Evolutionary conservation across 2,888 invertebrate genomes (phyloP), one percentile per base, ranked within the genome.

Genomic region (Hydropsyche betteni): DNA sequence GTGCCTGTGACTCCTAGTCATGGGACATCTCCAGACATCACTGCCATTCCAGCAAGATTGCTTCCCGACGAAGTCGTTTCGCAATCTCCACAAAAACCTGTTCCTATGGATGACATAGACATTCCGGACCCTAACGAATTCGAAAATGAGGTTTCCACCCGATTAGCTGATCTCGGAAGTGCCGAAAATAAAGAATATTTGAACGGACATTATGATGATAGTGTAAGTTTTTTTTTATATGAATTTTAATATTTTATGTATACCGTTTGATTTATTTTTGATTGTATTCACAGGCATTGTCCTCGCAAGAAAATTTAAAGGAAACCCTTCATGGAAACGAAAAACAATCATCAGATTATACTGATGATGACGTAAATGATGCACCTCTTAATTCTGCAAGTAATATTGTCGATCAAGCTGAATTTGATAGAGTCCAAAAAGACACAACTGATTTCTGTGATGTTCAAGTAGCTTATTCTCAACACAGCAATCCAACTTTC

Each of bases 61-160:
- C 61, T 78, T 64, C 12, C 44, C 0, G 87, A 87, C 78, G 83
- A 86, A 69, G 84, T 92, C 64, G 85, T 92, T 53, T 89, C 92
- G 0, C 91, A 93, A 82, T 94, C 94, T 12, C 94, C 94, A 0
- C 88, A 91, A 80, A 92, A 93, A 82, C 91, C 91, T 0, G 83
- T 88, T 33, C 85, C 89, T 0, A 89, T 92, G 86, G 90, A 90
- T 79, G 90, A 92, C 81, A 85, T 89, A 38, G 83, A 81, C 70
- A 81, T 89, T 12, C 89, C 89, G 0, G 90, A 89, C 78, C 88
- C 88, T 53, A 85, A 85, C 55, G 92, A 93, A 80, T 93, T 93
- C 81, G 86, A 90, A 79, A 87, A 87, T 34, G 93, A 91, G 81
- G 89, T 91, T 0, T 88, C 88, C 75, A 86, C 86, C 68, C 86